phyloP scores from a whole-genome alignment of 53 echinoderm and acorn worm genomes.

The Henricia sp. region DNA sequence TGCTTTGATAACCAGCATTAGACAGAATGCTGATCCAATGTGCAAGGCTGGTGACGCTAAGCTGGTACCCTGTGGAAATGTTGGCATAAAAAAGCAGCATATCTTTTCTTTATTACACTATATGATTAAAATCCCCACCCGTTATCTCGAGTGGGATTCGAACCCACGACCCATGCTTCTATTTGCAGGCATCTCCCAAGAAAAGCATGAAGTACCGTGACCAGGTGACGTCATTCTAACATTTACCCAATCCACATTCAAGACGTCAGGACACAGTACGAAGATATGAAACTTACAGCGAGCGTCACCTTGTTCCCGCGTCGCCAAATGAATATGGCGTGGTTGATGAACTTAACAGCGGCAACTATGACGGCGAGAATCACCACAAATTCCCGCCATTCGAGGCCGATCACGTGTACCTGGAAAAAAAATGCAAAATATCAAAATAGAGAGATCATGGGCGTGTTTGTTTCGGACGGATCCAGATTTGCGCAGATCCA shows the following conservation, averaged over 20 bases:
- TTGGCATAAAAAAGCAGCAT: neutral
- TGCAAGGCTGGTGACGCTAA: neutral
- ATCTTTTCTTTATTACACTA: too few relatives aligned
- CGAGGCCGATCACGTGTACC: neutral
- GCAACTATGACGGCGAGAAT: neutral
- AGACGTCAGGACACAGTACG: too few relatives aligned
- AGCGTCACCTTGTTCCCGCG: constrained; percentile 6
- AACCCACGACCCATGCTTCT: too few relatives aligned
- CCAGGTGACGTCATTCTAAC: too few relatives aligned
- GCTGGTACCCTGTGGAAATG: constrained; percentile 19
- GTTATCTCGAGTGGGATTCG: too few relatives aligned
- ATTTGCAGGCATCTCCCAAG: too few relatives aligned
- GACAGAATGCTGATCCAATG: constrained; percentile 3
- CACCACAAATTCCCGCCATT: neutral
- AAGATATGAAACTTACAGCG: neutral
- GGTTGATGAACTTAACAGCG: neutral
- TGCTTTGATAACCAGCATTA: neutral
- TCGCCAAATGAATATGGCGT: neutral
- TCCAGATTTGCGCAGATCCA: too few relatives aligned
- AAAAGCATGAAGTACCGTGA: too few relatives aligned
- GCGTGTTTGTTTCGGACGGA: too few relatives aligned
- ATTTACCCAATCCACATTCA: too few relatives aligned
- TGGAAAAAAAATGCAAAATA: neutral
- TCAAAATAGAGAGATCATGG: neutral
- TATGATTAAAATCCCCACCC: too few relatives aligned